Percentiles rank a stretch among this genome's conserved stretches.
These are phyloP conservation scores for Anaspis maculata DNA, from an alignment of 2,888 invertebrate genomes.

Conservation along the genomic window DNA sequence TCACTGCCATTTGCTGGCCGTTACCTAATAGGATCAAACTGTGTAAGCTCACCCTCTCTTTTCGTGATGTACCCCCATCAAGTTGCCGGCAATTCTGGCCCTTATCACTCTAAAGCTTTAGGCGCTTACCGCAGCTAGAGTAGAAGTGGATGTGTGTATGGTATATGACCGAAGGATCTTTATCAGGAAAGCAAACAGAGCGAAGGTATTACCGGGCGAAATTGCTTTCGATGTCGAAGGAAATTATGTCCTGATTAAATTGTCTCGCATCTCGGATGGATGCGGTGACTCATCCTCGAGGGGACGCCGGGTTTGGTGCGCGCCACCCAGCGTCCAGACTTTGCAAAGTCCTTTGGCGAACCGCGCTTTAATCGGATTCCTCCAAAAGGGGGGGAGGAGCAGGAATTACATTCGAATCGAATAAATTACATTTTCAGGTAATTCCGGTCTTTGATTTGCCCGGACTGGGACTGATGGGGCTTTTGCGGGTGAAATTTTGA, in stretches of 20 bases:
- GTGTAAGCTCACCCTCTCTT: constrained; percentile 1
- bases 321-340: too few species aligned
- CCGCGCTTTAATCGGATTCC: too few species aligned
- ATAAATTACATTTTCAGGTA: too few species aligned
- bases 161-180: too few species aligned
- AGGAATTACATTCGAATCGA: too few species aligned
- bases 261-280: constrained; percentile 4
- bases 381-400: too few species aligned
- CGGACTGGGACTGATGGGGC: too few species aligned
- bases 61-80: not conserved
- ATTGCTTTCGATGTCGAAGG: constrained; percentile 8
- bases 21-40: constrained; percentile 13
- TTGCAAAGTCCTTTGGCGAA: too few species aligned
- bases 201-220: constrained; percentile 3
- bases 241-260: constrained; percentile 8
- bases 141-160: too few species aligned
- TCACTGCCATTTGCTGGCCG: constrained; percentile 21
- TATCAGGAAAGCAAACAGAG: too few species aligned
- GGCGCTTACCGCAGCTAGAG: not conserved
- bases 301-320: not conserved
- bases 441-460: too few species aligned
- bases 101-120: not conserved
- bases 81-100: constrained; percentile 2
- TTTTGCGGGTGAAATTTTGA: too few species aligned
- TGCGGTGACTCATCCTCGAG: constrained; percentile 3